Evolutionary conservation across 2,113 vertebrate genomes (phyloP).

Genomic region (Nothoprocta perdicaria): DNA sequence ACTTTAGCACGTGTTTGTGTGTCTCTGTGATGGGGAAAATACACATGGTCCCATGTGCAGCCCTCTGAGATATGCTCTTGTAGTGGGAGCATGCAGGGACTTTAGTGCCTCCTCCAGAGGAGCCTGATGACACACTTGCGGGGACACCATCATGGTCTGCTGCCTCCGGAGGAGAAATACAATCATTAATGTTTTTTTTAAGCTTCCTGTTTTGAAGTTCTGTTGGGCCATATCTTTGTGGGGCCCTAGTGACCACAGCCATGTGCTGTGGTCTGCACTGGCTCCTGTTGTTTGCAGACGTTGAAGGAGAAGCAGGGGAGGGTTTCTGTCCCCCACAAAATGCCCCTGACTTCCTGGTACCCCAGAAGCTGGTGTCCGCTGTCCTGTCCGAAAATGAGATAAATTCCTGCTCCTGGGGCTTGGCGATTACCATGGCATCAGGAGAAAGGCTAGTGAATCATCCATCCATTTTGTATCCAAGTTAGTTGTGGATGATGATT

Average conservation of each 20-base stretch:
- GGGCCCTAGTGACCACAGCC: background rate
- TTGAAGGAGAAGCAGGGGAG: background rate
- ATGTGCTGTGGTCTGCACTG: background rate
- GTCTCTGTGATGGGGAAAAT: background rate
- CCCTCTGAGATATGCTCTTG: background rate
- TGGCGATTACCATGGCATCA: background rate
- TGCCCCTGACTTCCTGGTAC: background rate
- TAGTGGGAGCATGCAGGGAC: rapidly evolving
- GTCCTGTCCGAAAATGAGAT: rapidly evolving
- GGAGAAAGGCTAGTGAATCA: background rate
- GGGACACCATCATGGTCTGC: background rate
- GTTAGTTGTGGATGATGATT: background rate
- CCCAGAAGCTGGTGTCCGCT: background rate
- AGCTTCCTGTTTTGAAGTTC: background rate
- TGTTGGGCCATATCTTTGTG: rapidly evolving
- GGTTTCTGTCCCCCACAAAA: background rate
- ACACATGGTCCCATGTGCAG: background rate
- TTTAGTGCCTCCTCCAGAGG: background rate
- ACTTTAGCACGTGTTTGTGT: background rate
- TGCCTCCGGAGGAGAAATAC: background rate
- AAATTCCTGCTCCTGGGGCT: background rate
- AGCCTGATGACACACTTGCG: background rate
- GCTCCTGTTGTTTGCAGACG: background rate
- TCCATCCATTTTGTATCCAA: background rate
- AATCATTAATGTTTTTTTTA: background rate